Base-by-base conservation (phyloP, 2,797 vertebrate species). In the Tiaroga cobitis region DNA sequence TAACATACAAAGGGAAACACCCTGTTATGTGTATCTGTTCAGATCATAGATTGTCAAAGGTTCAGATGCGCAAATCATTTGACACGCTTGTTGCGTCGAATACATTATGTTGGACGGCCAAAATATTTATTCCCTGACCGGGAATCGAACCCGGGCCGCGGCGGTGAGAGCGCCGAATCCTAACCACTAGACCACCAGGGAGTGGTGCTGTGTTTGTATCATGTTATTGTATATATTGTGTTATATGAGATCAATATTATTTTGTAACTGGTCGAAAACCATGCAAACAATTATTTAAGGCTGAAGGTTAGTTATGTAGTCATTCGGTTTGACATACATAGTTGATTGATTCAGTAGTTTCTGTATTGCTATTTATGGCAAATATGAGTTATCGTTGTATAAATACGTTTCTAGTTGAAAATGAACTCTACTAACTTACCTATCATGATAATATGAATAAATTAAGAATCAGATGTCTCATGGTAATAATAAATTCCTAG, bases 171-270 rank as follows among this genome's bases (percentile, higher is more conserved):
- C 93, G 89, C 92, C 91, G 91, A 94, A 95, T 94, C 94, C 93
- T 94, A 95, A 93, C 94, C 94, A 95, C 94, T 95, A 95, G 94
- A 95, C 94, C 92, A 95, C 91, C 94, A 94, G 94, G 92, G 93
- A 95, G 1, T 0, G 13, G n/a, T 63, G 2, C 4, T 39, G 37
- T 34, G 0, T 5, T 0, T 1, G 4, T 54, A 6, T 4, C 3
- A 8, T 54, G 1, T 8, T 3, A 3, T 21, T 54, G 2, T 54
- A 51, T 18, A 7, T 19, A 54, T 18, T 18, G 16, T 7, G 41
- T 11, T 3, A 43, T 16, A 49, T 49, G 46, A 5, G 15, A 16
- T 16, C 15, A 16, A 4, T 16, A 11, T 43, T 43, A 43, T 13
- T 43, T 43, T 43, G 10, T 43, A 13, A 43, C 41, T 43, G 11